Evolutionary conservation across 2,888 invertebrate species (phyloP), one percentile per base, ranked within the genome.

Genomic region (Opisthograptis luteolata): DNA sequence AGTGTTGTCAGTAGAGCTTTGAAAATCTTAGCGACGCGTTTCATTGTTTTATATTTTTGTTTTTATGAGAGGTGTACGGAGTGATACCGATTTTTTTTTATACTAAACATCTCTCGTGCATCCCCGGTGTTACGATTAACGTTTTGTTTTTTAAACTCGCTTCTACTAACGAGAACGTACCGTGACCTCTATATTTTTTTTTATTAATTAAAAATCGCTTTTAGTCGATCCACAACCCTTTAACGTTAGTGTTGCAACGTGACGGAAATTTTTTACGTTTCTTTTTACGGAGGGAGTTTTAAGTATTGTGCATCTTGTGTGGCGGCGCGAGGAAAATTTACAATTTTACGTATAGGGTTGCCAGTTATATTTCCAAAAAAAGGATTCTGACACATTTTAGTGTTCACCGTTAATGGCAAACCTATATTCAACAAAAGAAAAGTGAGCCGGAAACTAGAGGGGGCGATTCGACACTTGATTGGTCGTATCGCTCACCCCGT

Each of bases 271-370:
- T 65, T 60, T 65, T 60, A 60, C 58, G 63, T 68, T 67, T 66
- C 64, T 61, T 64, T 63, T 62, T 55, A 69, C 81, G 81, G 81
- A 86, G 89, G 89, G 88, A 88, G 82, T 76, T 74, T 67, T 47
- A 78, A 88, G 89, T 90, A 89, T 90, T 90, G 90, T 90, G 90
- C 90, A 90, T 90, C 90, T 80, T 80, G 71, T 80, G 79, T 81
- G 79, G 68, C 79, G 78, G 67, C 85, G 88, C 83, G 87, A 79
- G 79, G 36, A 39, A 24, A 20, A 32, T 30, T 32, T 31, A 34
- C 55, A 66, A 35, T 39, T 53, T 60, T 40, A 36, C n/a, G n/a
- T n/a, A 40, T 59, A 67, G 67, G 68, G 70, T 78, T 77, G 78
- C 76, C 76, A 69, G 44, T 66, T 60, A 15, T 28, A 42, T 22